Evolutionary conservation across 2,888 invertebrate genomes (phyloP).

Genomic region (Elmis aenea): DNA sequence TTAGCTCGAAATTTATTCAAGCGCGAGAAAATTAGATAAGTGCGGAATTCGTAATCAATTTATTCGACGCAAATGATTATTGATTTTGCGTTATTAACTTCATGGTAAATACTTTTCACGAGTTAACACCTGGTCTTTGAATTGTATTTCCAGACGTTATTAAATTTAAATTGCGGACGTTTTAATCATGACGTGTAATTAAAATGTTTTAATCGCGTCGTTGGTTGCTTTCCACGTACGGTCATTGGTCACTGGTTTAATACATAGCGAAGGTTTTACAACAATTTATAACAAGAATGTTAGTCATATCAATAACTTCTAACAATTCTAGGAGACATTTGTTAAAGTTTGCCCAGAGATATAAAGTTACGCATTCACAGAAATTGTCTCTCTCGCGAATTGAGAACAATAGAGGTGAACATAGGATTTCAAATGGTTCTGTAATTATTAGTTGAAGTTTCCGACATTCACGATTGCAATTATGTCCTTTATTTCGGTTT

Average conservation of each 20-base stretch:
- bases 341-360: conserved; percentile 20
- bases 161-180: conserved; percentile 9
- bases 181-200: conserved; percentile 6
- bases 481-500: conserved; percentile 10
- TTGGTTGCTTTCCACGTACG: conserved; percentile 11
- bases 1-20: conserved; percentile 29
- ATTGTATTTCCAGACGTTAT: conserved; percentile 14
- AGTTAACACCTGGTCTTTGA: conserved; percentile 18
- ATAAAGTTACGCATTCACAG: conserved; percentile 21
- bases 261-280: no score
- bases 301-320: conserved; percentile 20
- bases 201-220: conserved; percentile 8
- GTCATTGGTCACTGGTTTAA: no score
- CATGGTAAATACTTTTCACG: conserved; percentile 15
- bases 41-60: conserved; percentile 27
- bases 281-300: no score
- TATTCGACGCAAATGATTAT: conserved; percentile 24
- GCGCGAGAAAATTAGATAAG: conserved; percentile 26
- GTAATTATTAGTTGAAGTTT: conserved; percentile 18
- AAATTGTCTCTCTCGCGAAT: conserved; percentile 16
- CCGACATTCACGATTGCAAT: conserved; percentile 16
- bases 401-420: conserved; percentile 19
- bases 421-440: conserved; percentile 15
- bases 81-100: conserved; percentile 22
- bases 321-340: conserved; percentile 18